phyloP scores from a whole-genome alignment of 2,888 invertebrate genomes.

The Sinelater perroti region DNA sequence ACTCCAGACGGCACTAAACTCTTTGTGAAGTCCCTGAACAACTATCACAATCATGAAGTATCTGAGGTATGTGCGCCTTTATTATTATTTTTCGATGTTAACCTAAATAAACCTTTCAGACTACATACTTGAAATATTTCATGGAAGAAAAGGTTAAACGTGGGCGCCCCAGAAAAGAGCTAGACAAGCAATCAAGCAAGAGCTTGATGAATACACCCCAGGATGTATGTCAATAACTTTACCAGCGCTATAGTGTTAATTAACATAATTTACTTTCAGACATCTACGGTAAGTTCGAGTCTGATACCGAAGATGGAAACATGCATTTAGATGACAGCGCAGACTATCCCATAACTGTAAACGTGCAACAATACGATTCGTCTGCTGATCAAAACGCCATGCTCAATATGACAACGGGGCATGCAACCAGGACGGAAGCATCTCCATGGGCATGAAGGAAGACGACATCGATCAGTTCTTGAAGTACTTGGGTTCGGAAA shows the following conservation, averaged over 20 bases:
- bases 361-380: constrained; percentile 2
- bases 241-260: not conserved
- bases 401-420: not conserved
- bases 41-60: constrained; percentile 22
- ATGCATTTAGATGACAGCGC: constrained; percentile 1
- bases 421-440: constrained; percentile 1
- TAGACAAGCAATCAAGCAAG: constrained; percentile 2
- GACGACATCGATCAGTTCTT: constrained; percentile 24
- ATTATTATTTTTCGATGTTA: no score
- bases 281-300: constrained; percentile 3
- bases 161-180: not conserved
- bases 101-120: constrained; percentile 7
- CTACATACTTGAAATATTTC: constrained; percentile 16
- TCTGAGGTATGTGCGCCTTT: no score
- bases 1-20: constrained; percentile 19
- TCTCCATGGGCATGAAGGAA: not conserved
- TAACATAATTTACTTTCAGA: not conserved
- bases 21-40: constrained; percentile 22
- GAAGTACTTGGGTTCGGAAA: constrained; percentile 21
- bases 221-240: not conserved
- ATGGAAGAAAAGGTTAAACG: constrained; percentile 14
- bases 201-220: constrained; percentile 6
- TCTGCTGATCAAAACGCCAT: not conserved
- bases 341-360: not conserved
- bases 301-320: constrained; percentile 3